These are phyloP conservation scores for Drosophila subquinaria DNA, from an alignment of 2,888 invertebrate species.

Conservation along the genomic window DNA sequence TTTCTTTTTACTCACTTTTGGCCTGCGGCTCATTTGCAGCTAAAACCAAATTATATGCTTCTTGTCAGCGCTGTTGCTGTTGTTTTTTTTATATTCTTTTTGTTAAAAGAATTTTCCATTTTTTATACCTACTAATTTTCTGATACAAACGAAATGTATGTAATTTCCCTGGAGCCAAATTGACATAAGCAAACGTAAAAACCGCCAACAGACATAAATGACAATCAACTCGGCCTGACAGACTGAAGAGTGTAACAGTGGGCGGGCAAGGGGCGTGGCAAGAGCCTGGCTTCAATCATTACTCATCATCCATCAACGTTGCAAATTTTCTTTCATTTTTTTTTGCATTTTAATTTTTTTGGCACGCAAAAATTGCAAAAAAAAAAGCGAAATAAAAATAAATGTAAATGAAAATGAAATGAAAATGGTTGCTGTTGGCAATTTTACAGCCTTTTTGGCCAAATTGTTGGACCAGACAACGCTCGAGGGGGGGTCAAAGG, in stretches of 20 bases:
- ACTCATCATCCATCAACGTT: constrained; percentile 81
- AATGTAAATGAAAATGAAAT: constrained; percentile 69
- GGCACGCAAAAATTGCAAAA: constrained; percentile 71
- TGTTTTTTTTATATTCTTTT: constrained; percentile 33
- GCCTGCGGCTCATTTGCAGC: constrained; percentile 73
- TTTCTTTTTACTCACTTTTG: neutral
- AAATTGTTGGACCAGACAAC: constrained; percentile 38
- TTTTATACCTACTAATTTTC: constrained; percentile 77
- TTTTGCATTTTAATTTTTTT: constrained; percentile 47
- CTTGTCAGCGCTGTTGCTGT: constrained; percentile 29
- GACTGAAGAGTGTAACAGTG: neutral
- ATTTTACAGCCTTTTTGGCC: constrained; percentile 67
- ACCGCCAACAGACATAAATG: constrained; percentile 79
- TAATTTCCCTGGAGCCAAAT: constrained; percentile 79
- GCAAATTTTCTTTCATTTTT: constrained; percentile 52
- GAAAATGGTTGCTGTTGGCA: constrained; percentile 71
- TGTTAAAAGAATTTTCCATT: constrained; percentile 48
- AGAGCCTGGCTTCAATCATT: constrained; percentile 73
- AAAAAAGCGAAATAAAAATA: constrained; percentile 47
- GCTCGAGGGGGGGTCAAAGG: constrained; percentile 12
- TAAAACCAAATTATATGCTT: constrained; percentile 66
- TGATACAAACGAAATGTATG: constrained; percentile 79
- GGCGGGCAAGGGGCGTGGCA: constrained; percentile 32
- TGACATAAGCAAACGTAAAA: constrained; percentile 79
- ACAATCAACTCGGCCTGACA: constrained; percentile 67